Evolutionary conservation across 2,888 invertebrate genomes (phyloP), one percentile per base, ranked within the genome.

Genomic region (Holacanthella duospinosa): DNA sequence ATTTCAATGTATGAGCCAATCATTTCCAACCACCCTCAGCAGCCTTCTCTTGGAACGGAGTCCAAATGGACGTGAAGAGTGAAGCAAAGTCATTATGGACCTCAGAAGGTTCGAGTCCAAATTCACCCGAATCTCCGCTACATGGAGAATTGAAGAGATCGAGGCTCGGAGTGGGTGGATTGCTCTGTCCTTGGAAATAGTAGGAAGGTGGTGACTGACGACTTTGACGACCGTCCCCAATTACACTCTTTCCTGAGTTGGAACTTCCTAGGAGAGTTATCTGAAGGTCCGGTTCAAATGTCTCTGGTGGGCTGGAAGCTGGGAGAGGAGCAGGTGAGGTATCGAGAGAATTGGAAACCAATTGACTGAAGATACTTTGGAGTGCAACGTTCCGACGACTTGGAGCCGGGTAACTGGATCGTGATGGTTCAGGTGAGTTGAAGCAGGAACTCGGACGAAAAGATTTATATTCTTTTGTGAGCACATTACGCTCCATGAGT

Each of bases 341-440:
- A 36, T 16, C 36, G 9, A 16, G 36, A 12, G 36, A 16, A 4
- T 4, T 9, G 3, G 59, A 28, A 1, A 29, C 29, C 1, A 64
- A 29, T 25, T 59, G 61, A 29, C 28, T 64, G 54, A 71, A 71
- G 62, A 72, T 71, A 60, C 71, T 71, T 55, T 70, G 69, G 24
- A 72, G 63, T 19, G 72, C 70, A 9, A 70, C 70, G 58, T 71
- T 72, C 12, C 70, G 64, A 48, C 68, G 67, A 64, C 64, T 66
- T 21, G 69, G 67, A 29, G 64, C 55, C 57, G 66, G 54, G 43
- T 21, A 60, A 19, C 4, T 6, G 24, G 12, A 55, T 6, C 27
- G 55, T 21, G 53, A 43, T 48, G 54, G 55, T 16, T 56, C 62
- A 1, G 56, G 28, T 2, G 26, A 29, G n/a, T 43, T 54, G 48